Evolutionary conservation across 2,888 invertebrate genomes (phyloP), one percentile per base, ranked within the genome.

Genomic region (Caenorhabditis sinica): DNA sequence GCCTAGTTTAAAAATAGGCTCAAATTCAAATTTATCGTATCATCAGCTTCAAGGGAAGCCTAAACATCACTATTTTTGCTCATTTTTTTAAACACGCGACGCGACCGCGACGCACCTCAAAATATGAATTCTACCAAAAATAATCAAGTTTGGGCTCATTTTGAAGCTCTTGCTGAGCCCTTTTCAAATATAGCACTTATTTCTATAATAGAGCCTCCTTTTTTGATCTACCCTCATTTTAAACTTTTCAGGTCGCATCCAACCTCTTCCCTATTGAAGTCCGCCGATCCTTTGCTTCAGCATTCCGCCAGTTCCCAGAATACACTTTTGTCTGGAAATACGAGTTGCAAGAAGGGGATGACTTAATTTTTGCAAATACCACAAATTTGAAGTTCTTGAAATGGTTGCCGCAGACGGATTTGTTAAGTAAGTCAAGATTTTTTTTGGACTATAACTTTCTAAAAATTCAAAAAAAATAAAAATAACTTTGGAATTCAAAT

Each of bases 341-440:
- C 66, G 88, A 89, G 13, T 3, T 49, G 4, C 77, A 81, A 23
- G 65, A 61, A 0, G 84, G 74, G 1, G 86, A 85, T 36, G 58
- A 60, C 5, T 40, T 69, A 15, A 63, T 88, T 4, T 87, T 88
- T 61, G 15, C 65, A 17, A 88, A 88, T 60, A 36, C 61, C 13
- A 82, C 87, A 9, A 89, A 90, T 74, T 56, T 90, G 17, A 63
- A 73, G 40, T 66, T 81, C 15, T 33, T 83, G n/a, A 71, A 88
- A 13, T 90, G 90, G 90, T 28, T 90, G 20, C 90, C 90, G 11
- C 90, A 90, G 65, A 87, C 73, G 9, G 89, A 90, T 79, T 58
- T 90, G 13, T 79, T 90, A 25, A 76, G 90, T 90, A 51, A 75
- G 88, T 36, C 30, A n/a, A n/a, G n/a, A 28, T 4, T 30, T 30